Evolutionary conservation across 2,113 vertebrate genomes (phyloP).

Genomic region (Arothron firmamentum): DNA sequence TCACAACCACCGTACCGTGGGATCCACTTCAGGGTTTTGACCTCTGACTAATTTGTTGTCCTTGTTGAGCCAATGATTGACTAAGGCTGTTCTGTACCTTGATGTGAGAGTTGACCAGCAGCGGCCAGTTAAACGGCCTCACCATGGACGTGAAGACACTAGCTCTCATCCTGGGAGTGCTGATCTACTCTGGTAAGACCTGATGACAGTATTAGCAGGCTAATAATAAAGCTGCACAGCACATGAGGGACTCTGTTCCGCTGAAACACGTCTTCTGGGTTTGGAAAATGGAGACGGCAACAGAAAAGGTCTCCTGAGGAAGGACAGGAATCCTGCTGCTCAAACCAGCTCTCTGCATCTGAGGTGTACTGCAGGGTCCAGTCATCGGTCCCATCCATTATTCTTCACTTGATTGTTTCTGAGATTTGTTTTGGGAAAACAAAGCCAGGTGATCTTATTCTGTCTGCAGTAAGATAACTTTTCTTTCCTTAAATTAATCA

Average conservation of each 20-base stretch:
- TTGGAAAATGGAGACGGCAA: too few relatives aligned
- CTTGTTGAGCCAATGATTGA: slow-evolving; percentile 75
- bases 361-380: slow-evolving; percentile 9
- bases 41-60: slow-evolving; percentile 51
- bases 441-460: neutral
- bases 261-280: neutral
- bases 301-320: too few relatives aligned
- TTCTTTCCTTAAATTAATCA: neutral
- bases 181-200: slow-evolving; percentile 65
- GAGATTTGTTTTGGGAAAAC: neutral
- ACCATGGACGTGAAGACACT: slow-evolving; percentile 64
- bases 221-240: neutral
- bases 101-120: slow-evolving; percentile 23
- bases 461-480: neutral
- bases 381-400: neutral
- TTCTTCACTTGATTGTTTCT: neutral
- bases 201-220: neutral
- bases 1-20: neutral
- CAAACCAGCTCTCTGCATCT: too few relatives aligned
- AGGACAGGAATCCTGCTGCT: too few relatives aligned
- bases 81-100: slow-evolving; percentile 46
- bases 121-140: slow-evolving; percentile 42
- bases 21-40: slow-evolving; percentile 33
- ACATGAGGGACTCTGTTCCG: neutral
- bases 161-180: slow-evolving; percentile 53